Evolutionary conservation across 2,888 invertebrate species (phyloP), one percentile per base, ranked within the genome.

Genomic region (Lasioglossum figueresi): DNA sequence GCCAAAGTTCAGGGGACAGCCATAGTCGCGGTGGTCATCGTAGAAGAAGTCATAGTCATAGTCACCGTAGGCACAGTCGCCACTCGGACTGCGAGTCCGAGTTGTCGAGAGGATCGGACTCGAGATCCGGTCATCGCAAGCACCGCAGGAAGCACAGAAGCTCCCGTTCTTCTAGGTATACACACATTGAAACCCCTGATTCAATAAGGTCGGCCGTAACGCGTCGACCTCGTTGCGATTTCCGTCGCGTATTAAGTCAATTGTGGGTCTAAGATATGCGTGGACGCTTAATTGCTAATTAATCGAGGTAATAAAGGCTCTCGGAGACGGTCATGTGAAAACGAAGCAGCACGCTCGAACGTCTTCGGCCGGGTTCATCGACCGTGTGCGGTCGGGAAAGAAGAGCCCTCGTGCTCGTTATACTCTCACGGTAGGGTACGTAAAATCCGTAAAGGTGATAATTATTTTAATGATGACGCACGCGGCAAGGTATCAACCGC

Each of bases 61-160:
- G 97, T 92, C 98, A 98, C 94, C 97, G 98, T 63, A 98, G 98
- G 91, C 96, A 95, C 85, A 94, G 98, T 89, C 96, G 97, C 92
- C 97, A 98, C 90, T 98, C 98, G 1, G 98, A 98, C 94, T 98
- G 98, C 89, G 98, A 98, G 95, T 98, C 98, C 92, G 98, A 98
- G 95, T 95, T 98, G 89, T 98, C 98, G 0, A 97, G 98, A 85
- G 97, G 98, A 68, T 98, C 98, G 12, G 97, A 97, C 27, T 93
- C 93, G 68, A 96, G 97, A 89, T 98, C 98, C 12, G 97, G 97
- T 31, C 95, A 95, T 86, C 96, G 98, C 83, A 97, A 97, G 82
- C 97, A 97, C 91, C 96, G 97, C 66, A 95, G 97, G 80, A 95
- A 94, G 92, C 97, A 98, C 93, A 96, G 98, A 89, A 97, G 97